Evolutionary conservation across 37 sponge, comb jelly and placozoan species (phyloP), one percentile per base, ranked within the genome.

Genomic region (Halisarca cf. caerulea): DNA sequence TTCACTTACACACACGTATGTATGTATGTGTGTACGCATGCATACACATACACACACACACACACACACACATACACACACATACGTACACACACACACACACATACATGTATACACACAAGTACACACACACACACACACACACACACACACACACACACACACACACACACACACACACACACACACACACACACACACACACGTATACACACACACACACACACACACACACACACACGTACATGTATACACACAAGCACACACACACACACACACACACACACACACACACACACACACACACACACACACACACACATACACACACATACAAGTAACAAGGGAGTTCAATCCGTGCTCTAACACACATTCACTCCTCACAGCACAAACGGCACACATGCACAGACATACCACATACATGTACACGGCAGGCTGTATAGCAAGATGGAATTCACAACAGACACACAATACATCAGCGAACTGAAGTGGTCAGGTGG

Each of bases 271-370:
- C 51, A 47, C 51, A 47, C 51, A 47, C 51, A 47, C 51, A 47
- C 69, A 68, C 69, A 68, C 69, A 30, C 69, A 68, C 69, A 30
- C 69, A 68, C 69, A 68, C 69, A 68, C 69, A 30, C 69, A 68
- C 69, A 68, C 69, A 68, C 69, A 30, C 69, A 68, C 35, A 30
- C 33, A n/a, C n/a, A n/a, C n/a, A n/a, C n/a, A n/a, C n/a, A n/a
- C n/a, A n/a, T n/a, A 62, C 64, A 62, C 64, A 62, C 64, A 62
- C 64, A 47, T 11, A 47, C 9, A 47, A 47, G 51, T 47, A 47
- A n/a, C n/a, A n/a, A n/a, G n/a, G n/a, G n/a, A n/a, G n/a, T n/a
- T n/a, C n/a, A n/a, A n/a, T n/a, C n/a, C n/a, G n/a, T n/a, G n/a
- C n/a, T n/a, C n/a, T n/a, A n/a, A n/a, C n/a, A n/a, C n/a, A n/a